Conservation (phyloP, 2,113 vertebrate genomes). For the Procavia capensis region DNA sequence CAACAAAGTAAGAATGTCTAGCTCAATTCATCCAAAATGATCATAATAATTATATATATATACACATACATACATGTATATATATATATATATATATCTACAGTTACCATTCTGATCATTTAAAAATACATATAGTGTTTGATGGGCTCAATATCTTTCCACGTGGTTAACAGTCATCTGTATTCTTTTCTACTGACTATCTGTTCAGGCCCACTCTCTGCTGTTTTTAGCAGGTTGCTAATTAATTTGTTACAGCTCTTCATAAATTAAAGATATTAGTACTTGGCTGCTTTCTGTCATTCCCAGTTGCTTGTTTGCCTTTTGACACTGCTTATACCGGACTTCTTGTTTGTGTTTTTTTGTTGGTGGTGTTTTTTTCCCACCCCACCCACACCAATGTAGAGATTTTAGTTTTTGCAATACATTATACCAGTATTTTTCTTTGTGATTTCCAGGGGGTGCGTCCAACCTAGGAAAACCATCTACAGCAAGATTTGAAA, state of each 20-base stretch:
- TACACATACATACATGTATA: too few species aligned
- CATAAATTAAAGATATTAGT: neutral
- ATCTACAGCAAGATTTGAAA: neutral
- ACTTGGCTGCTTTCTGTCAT: neutral
- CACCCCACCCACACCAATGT: neutral
- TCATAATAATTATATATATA: too few species aligned
- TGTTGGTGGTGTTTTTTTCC: too few species aligned
- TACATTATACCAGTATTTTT: neutral
- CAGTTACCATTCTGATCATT: constrained; percentile 18
- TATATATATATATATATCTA: neutral
- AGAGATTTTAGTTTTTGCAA: neutral
- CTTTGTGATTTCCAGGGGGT: neutral
- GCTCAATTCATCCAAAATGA: neutral
- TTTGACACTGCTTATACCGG: neutral
- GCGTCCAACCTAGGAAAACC: neutral
- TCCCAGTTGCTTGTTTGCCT: neutral
- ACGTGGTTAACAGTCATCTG: constrained; percentile 10
- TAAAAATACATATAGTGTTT: neutral
- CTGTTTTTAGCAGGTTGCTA: neutral
- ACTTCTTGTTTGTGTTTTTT: too few species aligned
- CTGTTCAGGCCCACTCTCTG: neutral
- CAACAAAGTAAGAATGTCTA: neutral
- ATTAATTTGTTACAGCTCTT: constrained; percentile 1
- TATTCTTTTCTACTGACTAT: constrained; percentile 34
- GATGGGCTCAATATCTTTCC: neutral